Conservation (phyloP, 2,888 invertebrate genomes). For the Ectemnius continuus region DNA sequence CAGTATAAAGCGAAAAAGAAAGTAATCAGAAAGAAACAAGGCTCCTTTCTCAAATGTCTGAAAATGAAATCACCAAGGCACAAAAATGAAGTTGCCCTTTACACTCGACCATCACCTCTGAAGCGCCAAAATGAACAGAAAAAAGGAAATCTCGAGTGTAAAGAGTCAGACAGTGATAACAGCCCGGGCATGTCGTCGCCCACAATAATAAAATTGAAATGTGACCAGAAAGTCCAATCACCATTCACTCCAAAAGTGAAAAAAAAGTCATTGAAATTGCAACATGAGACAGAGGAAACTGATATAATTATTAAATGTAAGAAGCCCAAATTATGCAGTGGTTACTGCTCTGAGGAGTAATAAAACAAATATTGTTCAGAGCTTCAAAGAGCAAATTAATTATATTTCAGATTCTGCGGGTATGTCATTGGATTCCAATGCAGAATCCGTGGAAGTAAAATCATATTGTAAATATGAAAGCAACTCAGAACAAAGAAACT, state of each 20-base stretch:
- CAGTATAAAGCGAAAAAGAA: conserved; percentile 9
- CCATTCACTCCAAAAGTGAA: not conserved
- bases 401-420: conserved; percentile 44
- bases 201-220: not conserved
- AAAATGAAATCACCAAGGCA: conserved; percentile 8
- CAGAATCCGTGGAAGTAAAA: not conserved
- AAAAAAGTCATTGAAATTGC: not conserved
- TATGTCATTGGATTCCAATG: not conserved
- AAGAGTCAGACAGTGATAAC: not conserved
- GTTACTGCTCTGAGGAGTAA: not conserved
- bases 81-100: too few species aligned
- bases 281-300: conserved; percentile 17
- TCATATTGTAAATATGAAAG: not conserved
- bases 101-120: too few species aligned
- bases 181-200: too few species aligned
- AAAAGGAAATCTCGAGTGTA: too few species aligned
- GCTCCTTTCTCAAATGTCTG: not conserved
- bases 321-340: too few species aligned
- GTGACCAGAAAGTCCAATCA: not conserved
- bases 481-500: conserved; percentile 12
- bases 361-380: conserved; percentile 4
- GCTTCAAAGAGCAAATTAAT: conserved; percentile 22
- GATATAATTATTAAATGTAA: too few species aligned
- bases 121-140: too few species aligned
- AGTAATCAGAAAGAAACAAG: not conserved